phyloP scores from a whole-genome alignment of 2,797 vertebrate genomes.

The Fringilla coelebs region DNA sequence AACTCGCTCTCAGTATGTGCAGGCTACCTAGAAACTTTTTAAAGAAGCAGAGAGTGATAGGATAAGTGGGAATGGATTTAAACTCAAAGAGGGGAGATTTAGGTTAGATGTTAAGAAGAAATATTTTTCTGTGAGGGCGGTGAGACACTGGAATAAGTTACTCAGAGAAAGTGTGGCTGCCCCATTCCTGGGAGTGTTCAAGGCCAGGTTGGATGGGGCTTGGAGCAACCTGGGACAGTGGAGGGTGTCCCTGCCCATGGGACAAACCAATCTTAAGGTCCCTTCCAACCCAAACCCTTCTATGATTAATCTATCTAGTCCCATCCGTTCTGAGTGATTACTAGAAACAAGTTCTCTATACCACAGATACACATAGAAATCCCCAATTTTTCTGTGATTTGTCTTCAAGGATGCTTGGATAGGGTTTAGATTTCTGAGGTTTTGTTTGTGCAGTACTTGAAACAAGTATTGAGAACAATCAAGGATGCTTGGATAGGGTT shows the following conservation, averaged over 20 bases:
- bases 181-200: background rate
- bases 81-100: background rate
- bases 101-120: background rate
- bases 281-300: background rate
- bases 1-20: background rate
- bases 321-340: background rate
- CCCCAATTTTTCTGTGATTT: background rate
- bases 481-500: background rate
- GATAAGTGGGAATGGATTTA: background rate
- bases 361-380: accelerated
- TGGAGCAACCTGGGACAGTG: background rate
- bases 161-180: background rate
- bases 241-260: background rate
- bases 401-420: background rate
- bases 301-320: background rate
- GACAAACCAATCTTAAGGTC: accelerated
- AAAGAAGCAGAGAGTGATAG: too few species aligned
- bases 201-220: background rate
- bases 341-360: background rate
- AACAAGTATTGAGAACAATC: background rate
- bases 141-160: background rate
- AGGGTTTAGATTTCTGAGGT: background rate
- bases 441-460: background rate
- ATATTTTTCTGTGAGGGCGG: background rate
- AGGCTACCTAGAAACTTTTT: background rate